Base-by-base conservation (phyloP, 2,888 invertebrate genomes). In the Trichacis sp. region DNA sequence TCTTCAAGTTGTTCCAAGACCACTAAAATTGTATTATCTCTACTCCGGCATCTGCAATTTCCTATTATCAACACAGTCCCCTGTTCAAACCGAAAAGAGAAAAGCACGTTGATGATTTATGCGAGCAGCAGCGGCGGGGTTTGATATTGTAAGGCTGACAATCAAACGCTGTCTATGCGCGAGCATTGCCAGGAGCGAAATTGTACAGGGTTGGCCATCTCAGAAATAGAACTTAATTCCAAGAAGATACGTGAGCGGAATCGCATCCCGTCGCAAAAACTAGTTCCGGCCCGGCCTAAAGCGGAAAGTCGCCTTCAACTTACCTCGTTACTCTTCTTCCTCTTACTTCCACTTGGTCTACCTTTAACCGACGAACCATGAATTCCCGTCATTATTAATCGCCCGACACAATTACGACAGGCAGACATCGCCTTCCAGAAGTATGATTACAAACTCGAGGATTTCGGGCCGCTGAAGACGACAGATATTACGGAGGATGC, bases 201-300 rank as follows among this genome's bases (percentile, higher is more conserved):
- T 49, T 57, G 51, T 51, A 38, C 57, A 43, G 42, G 18, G 56
- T 62, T 33, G 68, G 43, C 65, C 56, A 64, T 61, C 63, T 30
- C 73, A 72, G 75, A 76, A 80, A 77, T 77, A 76, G 77, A 79
- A 79, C 77, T 79, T 81, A 79, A 80, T 81, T 79, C 81, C 76
- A 68, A 72, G 64, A 66, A 73, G 73, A 74, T 75, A 78, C 81
- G 81, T 81, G 81, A 81, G 77, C 70, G 60, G 80, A 81, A 81
- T 81, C 69, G 65, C 56, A 67, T 55, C 57, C 45, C 47, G 59
- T 53, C 40, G 54, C 56, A 50, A 59, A 61, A 69, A 59, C 51
- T 61, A 67, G 64, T 55, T 56, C 61, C 43, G 47, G 38, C 24
- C 57, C 52, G 42, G 61, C 61, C 56, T 64, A 60, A 46, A 56